Conservation (phyloP, 2,888 invertebrate species). For the Nomada ruficornis region DNA sequence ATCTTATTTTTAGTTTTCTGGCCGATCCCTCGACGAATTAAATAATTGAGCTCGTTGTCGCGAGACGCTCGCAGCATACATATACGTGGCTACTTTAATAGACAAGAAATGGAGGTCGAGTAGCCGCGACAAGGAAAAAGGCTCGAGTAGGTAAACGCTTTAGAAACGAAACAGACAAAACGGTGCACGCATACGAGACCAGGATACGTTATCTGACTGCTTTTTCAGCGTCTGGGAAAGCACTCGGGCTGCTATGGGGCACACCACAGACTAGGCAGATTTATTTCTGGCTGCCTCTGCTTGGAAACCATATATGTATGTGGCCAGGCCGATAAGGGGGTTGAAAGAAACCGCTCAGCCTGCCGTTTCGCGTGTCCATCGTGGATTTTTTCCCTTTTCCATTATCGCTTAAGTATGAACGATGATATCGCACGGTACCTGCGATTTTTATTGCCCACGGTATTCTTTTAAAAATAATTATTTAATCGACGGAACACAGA, state of each 20-base stretch:
- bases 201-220: slow-evolving; percentile 56
- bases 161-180: slow-evolving; percentile 1
- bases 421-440: background rate
- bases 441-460: too few species aligned
- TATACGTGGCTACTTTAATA: too few species aligned
- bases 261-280: slow-evolving; percentile 58
- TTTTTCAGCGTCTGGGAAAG: slow-evolving; percentile 71
- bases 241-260: slow-evolving; percentile 43
- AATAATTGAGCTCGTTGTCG: background rate
- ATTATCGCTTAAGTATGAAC: background rate
- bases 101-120: background rate
- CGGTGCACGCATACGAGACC: slow-evolving; percentile 35
- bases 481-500: too few species aligned
- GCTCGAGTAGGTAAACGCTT: slow-evolving; percentile 10
- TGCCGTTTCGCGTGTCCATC: background rate
- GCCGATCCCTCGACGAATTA: background rate
- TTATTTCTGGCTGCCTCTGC: slow-evolving; percentile 63
- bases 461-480: too few species aligned
- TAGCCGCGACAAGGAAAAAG: background rate
- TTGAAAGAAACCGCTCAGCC: slow-evolving; percentile 33
- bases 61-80: background rate
- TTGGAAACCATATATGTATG: slow-evolving; percentile 49
- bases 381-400: background rate
- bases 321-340: slow-evolving; percentile 48
- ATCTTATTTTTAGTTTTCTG: too few species aligned